These are phyloP conservation scores for Dissostichus mawsoni DNA, from an alignment of 2,113 vertebrate species.

Conservation along the genomic window DNA sequence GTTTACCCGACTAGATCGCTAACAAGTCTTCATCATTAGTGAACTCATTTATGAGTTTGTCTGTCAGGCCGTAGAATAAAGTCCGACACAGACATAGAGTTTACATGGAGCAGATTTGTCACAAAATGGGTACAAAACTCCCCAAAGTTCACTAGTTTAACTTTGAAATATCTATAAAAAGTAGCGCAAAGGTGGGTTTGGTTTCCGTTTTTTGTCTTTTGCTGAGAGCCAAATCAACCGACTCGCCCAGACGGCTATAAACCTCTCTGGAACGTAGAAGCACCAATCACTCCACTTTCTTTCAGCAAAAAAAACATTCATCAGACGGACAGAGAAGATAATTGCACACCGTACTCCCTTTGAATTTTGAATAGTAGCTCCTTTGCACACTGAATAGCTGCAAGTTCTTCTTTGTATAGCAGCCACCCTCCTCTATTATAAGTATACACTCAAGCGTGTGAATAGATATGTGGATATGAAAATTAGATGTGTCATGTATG, in stretches of 20 bases:
- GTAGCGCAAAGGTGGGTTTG: neutral
- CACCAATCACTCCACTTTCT: conserved; percentile 12
- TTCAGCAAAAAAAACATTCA: neutral
- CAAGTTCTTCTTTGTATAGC: conserved; percentile 5
- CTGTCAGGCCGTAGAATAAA: neutral
- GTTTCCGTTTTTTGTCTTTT: conserved; percentile 9
- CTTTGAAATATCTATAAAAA: too few species aligned
- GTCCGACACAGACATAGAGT: neutral
- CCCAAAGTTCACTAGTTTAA: neutral
- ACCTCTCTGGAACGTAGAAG: neutral
- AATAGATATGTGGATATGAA: neutral
- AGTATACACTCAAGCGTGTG: neutral
- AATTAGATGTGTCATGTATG: neutral
- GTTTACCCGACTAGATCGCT: conserved; percentile 27
- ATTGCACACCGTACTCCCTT: conserved; percentile 27
- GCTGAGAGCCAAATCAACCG: conserved; percentile 14
- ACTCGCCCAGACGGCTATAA: conserved; percentile 4
- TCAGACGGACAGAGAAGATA: conserved; percentile 43
- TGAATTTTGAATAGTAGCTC: conserved; percentile 38
- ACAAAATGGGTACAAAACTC: neutral
- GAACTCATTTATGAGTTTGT: conserved; percentile 11
- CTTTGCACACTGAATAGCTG: conserved; percentile 18
- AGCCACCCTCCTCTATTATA: neutral
- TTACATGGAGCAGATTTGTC: neutral
- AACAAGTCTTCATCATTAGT: conserved; percentile 31